Conservation (phyloP, 2,113 vertebrate genomes). For the Lipophrys pholis region DNA sequence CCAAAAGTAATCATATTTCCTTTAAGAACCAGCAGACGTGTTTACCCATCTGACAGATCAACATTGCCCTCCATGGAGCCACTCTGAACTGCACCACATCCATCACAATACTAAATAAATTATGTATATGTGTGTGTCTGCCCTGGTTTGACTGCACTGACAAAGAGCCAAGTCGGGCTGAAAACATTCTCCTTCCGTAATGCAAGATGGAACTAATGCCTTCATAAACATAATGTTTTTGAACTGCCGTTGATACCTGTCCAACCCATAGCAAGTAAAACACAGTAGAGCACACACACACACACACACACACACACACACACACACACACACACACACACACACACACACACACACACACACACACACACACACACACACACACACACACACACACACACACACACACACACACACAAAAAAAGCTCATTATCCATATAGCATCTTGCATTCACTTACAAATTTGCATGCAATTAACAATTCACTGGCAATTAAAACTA, state of each 20-base stretch:
- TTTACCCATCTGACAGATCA: neutral
- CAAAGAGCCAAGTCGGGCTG: neutral
- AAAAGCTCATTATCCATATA: neutral
- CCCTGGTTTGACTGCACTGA: neutral
- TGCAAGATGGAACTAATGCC: neutral
- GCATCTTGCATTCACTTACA: constrained; percentile 12
- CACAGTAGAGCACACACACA: neutral
- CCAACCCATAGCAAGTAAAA: constrained; percentile 1
- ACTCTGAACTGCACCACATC: neutral
- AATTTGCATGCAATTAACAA: constrained; percentile 9
- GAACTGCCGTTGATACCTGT: too few relatives aligned
- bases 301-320: too few relatives aligned
- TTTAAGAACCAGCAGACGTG: neutral
- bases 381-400: too few relatives aligned
- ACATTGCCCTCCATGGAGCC: neutral
- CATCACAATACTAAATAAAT: neutral
- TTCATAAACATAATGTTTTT: too few relatives aligned
- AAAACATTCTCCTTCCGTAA: neutral
- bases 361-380: too few relatives aligned
- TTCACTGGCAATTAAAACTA: constrained; percentile 7
- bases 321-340: too few relatives aligned
- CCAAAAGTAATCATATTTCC: too few relatives aligned
- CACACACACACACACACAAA: neutral
- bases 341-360: too few relatives aligned
- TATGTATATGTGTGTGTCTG: neutral